Percentiles rank a stretch among this genome's conserved stretches.
Evolutionary conservation across 1,140 invertebrate species (phyloP).

Genomic region (Musca domestica): DNA sequence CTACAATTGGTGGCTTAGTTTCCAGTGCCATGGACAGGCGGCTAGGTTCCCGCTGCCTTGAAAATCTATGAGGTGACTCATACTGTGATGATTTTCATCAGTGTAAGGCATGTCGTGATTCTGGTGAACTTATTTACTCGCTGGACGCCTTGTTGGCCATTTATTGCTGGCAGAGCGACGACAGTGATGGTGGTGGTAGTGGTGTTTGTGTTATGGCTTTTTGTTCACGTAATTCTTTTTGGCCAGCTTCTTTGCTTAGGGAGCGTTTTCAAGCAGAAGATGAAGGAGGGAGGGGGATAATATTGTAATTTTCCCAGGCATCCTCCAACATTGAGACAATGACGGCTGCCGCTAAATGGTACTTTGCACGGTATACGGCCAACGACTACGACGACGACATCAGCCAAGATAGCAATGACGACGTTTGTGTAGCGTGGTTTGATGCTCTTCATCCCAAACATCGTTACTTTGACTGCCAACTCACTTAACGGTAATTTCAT

Average conservation of each 20-base stretch:
- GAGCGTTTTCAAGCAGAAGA: background rate
- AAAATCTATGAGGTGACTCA: conserved; percentile 5
- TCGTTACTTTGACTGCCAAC: conserved; percentile 8
- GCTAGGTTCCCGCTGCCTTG: too few species aligned
- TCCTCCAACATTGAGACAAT: background rate
- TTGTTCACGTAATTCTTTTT: conserved; percentile 11
- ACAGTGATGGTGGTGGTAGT: background rate
- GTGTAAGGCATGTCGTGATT: conserved; percentile 11
- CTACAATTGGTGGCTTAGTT: background rate
- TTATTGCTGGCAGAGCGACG: background rate
- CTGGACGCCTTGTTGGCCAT: background rate
- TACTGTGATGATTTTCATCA: conserved; percentile 16
- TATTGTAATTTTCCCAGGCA: conserved; percentile 12
- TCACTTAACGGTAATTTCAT: conserved; percentile 18
- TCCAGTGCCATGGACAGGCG: too few species aligned
- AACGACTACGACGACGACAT: too few species aligned
- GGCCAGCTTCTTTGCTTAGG: background rate
- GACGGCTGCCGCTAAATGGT: background rate
- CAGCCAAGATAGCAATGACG: too few species aligned
- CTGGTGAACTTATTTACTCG: conserved; percentile 10
- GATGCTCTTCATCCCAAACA: conserved; percentile 2
- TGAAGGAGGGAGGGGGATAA: background rate
- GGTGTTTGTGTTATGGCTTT: conserved; percentile 5
- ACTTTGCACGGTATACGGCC: background rate
- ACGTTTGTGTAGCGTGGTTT: background rate